A percentile compares a stretch with the other conserved stretches of the same genome.
Conservation (phyloP, 2,113 vertebrate genomes). For the Gobius niger region DNA sequence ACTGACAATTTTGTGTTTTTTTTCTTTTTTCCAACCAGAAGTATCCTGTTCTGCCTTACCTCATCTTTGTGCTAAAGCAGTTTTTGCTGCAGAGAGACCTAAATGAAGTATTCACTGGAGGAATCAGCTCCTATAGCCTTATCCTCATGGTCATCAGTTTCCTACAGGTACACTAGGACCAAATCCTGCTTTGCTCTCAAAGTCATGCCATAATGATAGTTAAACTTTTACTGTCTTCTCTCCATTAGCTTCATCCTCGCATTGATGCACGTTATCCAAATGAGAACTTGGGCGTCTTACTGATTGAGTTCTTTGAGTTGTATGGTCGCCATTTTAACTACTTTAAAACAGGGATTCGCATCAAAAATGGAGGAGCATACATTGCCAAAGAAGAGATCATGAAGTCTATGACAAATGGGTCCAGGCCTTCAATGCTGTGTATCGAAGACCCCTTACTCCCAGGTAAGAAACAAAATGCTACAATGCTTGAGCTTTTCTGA, state of each 20-base stretch:
- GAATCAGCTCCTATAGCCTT: conserved; percentile 84
- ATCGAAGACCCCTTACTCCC: conserved; percentile 95
- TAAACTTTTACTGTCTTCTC: neutral
- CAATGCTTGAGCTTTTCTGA: neutral
- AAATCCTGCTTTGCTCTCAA: neutral
- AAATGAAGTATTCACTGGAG: conserved; percentile 84
- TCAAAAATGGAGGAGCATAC: conserved; percentile 94
- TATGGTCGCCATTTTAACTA: conserved; percentile 99
- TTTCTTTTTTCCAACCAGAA: conserved; percentile 57
- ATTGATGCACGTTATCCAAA: conserved; percentile 90
- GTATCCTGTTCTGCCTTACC: conserved; percentile 82
- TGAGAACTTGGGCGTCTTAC: conserved; percentile 93
- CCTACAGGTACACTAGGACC: conserved; percentile 71
- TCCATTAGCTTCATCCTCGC: conserved; percentile 89
- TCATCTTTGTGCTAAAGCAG: conserved; percentile 85
- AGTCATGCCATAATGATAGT: neutral
- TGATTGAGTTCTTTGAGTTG: conserved; percentile 99
- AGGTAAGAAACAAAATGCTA: conserved; percentile 71
- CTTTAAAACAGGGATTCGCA: conserved; percentile 96
- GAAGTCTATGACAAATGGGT: conserved; percentile 93
- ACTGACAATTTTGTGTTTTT: conserved; percentile 2
- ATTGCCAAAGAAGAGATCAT: conserved; percentile 97
- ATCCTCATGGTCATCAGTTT: conserved; percentile 86
- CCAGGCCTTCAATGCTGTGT: conserved; percentile 96
- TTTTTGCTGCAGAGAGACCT: conserved; percentile 83